Evolutionary conservation across 2,888 invertebrate species (phyloP), one percentile per base, ranked within the genome.

Genomic region (Phortica magna): DNA sequence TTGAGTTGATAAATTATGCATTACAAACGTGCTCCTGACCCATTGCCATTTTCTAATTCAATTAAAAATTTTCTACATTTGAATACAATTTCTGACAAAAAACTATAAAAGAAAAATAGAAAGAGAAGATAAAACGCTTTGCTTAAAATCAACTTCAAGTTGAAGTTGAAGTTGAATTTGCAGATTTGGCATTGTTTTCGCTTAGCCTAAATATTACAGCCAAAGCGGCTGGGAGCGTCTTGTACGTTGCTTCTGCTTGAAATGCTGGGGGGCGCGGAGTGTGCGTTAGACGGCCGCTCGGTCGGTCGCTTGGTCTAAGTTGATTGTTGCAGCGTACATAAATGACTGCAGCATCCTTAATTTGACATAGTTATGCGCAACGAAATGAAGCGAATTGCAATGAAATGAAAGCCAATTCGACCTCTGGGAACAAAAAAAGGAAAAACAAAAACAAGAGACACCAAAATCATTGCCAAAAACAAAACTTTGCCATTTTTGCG

Each of bases 11-110:
- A 86, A 86, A 86, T 86, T 86, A 86, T 86, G 85, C 85, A 86
- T 86, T 88, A 85, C 85, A 86, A 86, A 86, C 89, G 89, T 86
- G 86, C 86, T 88, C 86, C 89, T 86, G 86, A 86, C 86, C 86
- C 86, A 86, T 86, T 86, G 86, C 86, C 86, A 86, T 86, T 86
- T 86, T 89, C 88, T 88, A 86, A 86, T 86, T 86, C 86, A 86
- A 86, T 86, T 86, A 86, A 88, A 86, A 83, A 85, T 82, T 79
- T 78, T 75, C 73, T 67, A 78, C 85, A 85, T 85, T 87, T 85
- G 85, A 85, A 85, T 85, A 84, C 83, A 81, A 82, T 85, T 85
- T 85, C 85, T 65, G 41, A 59, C 14, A 7, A 59, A 59, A 59
- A 2, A 59, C 59, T 9, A 59, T 17, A 67, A 39, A 41, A 64